Conservation (phyloP, 2,113 vertebrate species). For the Accipiter virgatus region DNA sequence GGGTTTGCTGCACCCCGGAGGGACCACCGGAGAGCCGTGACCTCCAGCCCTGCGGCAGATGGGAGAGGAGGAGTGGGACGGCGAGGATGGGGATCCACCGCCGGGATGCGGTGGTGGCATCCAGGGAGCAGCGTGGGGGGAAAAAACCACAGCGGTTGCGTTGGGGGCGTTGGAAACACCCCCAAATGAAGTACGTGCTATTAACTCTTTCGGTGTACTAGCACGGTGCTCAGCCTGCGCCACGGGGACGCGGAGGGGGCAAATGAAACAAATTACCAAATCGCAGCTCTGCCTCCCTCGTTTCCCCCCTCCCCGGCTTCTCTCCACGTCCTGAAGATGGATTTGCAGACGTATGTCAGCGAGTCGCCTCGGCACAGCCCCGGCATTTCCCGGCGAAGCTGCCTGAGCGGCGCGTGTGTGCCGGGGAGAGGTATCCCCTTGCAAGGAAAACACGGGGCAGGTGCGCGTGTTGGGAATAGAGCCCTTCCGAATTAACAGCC, state of each 20-base stretch:
- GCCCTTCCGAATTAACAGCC: not conserved
- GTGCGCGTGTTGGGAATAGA: not conserved
- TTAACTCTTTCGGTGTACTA: accelerated
- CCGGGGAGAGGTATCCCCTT: conserved; percentile 21
- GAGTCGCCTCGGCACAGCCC: not conserved
- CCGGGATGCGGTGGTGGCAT: not conserved
- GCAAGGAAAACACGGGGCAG: conserved; percentile 62
- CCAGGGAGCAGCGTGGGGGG: not conserved
- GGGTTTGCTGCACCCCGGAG: not conserved
- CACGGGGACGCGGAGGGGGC: not conserved
- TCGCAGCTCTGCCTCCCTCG: not conserved
- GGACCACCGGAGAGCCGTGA: not conserved
- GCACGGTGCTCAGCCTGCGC: accelerated
- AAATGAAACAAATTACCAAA: not conserved
- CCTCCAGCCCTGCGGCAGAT: not conserved
- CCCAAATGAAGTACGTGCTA: accelerated
- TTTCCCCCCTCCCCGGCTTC: not conserved
- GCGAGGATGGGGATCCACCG: not conserved
- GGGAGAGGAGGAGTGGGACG: not conserved
- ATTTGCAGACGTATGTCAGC: conserved; percentile 5
- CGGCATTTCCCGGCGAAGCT: not conserved
- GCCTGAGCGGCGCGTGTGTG: conserved; percentile 1
- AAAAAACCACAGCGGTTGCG: accelerated
- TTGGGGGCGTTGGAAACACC: accelerated
- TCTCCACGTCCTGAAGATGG: not conserved